These are phyloP conservation scores for Myotis daubentonii DNA, from an alignment of 2,797 vertebrate species.

Conservation along the genomic window DNA sequence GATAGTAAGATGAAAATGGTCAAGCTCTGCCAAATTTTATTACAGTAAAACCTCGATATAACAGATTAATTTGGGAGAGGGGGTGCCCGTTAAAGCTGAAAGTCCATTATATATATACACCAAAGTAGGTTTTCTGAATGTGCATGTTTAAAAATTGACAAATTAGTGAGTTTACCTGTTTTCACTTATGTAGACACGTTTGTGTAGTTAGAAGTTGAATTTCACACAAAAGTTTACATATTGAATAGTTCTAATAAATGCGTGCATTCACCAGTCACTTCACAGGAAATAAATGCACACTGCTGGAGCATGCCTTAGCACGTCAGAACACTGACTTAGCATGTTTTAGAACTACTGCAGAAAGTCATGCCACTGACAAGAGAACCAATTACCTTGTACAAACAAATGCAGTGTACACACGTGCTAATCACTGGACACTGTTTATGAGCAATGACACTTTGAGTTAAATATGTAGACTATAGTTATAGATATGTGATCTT, in stretches of 20 bases:
- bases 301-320: background rate
- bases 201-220: background rate
- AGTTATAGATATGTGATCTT: background rate
- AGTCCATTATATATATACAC: background rate
- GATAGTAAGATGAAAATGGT: conserved; percentile 56
- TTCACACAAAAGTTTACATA: background rate
- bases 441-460: background rate
- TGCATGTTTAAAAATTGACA: background rate
- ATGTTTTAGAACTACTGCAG: background rate
- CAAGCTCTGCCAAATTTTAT: conserved; percentile 9
- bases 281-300: background rate
- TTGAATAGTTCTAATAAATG: background rate
- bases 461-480: background rate
- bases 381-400: background rate
- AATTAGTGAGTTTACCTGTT: background rate
- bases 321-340: background rate
- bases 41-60: background rate
- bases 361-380: background rate
- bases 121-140: background rate
- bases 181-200: background rate
- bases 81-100: background rate
- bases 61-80: background rate
- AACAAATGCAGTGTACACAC: background rate
- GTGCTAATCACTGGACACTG: background rate
- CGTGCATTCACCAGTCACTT: background rate